Evolutionary conservation across 2,888 invertebrate genomes (phyloP).

Genomic region (Pterostichus niger): DNA sequence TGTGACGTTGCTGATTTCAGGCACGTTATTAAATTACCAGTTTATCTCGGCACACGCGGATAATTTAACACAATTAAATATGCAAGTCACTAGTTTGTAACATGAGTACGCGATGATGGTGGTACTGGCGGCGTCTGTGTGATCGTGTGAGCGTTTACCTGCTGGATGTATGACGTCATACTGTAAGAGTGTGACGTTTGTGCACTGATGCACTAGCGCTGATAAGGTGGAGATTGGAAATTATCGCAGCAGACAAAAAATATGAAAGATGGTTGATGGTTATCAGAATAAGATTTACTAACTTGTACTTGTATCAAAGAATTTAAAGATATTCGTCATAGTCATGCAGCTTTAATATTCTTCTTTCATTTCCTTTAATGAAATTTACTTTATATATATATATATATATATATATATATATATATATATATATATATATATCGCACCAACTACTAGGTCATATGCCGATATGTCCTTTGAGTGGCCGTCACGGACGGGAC

Average conservation of each 20-base stretch:
- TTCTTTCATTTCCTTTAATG: too few relatives aligned
- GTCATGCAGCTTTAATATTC: too few relatives aligned
- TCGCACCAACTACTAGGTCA: too few relatives aligned
- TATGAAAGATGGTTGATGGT: neutral
- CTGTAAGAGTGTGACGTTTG: neutral
- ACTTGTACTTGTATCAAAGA: too few relatives aligned
- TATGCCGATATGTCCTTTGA: too few relatives aligned
- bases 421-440: too few relatives aligned
- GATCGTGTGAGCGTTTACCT: neutral
- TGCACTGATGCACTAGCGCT: neutral
- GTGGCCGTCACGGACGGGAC: too few relatives aligned
- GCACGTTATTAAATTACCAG: slow-evolving; percentile 73
- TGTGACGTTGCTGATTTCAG: slow-evolving; percentile 71
- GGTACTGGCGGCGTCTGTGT: slow-evolving; percentile 21
- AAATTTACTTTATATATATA: too few relatives aligned
- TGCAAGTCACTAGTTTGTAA: slow-evolving; percentile 72
- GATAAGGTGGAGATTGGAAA: too few relatives aligned
- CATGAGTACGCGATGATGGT: slow-evolving; percentile 66
- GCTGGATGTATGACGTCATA: neutral
- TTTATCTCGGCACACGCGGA: slow-evolving; percentile 72
- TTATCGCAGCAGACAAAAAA: too few relatives aligned
- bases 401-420: too few relatives aligned
- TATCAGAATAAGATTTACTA: neutral
- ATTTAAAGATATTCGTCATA: too few relatives aligned
- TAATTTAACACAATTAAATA: slow-evolving; percentile 74